Conservation (phyloP, 2,888 invertebrate genomes). For the Caenorhabditis sp. region DNA sequence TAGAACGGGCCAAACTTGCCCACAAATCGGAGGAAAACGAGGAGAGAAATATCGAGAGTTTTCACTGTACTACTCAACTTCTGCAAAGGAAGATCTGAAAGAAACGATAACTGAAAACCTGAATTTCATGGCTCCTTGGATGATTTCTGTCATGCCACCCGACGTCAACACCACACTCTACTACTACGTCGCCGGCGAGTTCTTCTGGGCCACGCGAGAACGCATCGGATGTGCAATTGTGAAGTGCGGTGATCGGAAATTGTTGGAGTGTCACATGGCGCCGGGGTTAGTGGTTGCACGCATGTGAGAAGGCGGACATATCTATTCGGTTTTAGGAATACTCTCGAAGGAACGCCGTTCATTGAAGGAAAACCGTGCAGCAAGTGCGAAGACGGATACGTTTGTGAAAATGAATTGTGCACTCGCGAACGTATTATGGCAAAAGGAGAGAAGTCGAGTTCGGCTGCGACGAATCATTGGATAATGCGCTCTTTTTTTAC, state of each 20-base stretch:
- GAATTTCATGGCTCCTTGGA: not conserved
- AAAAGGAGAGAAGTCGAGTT: too few species aligned
- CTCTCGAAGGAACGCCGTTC: not conserved
- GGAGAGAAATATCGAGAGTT: not conserved
- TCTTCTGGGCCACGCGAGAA: not conserved
- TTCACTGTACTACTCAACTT: not conserved
- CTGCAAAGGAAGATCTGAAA: too few species aligned
- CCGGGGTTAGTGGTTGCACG: too few species aligned
- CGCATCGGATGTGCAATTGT: not conserved
- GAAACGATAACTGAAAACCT: too few species aligned
- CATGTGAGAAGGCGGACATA: too few species aligned
- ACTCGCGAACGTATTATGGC: too few species aligned
- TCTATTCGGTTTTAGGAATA: too few species aligned
- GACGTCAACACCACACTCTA: not conserved
- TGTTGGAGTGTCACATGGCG: not conserved
- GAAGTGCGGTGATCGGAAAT: not conserved
- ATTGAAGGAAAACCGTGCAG: not conserved
- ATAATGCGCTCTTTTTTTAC: too few species aligned
- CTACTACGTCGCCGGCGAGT: conserved; percentile 1
- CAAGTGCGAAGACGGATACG: not conserved
- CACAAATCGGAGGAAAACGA: not conserved
- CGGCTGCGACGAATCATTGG: too few species aligned
- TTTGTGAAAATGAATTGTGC: not conserved
- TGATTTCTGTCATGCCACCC: not conserved
- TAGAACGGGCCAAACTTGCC: not conserved